Conservation (phyloP, 2,113 vertebrate genomes). For the Sula dactylatra region DNA sequence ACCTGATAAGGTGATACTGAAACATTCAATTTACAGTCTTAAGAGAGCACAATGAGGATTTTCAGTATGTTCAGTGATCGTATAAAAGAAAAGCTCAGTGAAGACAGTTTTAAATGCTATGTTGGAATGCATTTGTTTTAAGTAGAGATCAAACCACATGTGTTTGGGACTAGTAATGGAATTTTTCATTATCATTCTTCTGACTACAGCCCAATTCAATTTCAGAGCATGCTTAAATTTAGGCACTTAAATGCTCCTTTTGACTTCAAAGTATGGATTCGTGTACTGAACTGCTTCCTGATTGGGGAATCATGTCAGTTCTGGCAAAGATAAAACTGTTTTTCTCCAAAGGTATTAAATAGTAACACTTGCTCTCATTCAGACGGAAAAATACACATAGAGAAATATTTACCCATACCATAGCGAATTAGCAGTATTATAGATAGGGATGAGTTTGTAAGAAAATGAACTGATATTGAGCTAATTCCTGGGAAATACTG, state of each 20-base stretch:
- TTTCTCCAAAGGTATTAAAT: not conserved
- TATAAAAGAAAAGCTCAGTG: not conserved
- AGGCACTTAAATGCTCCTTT: not conserved
- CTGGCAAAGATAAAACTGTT: not conserved
- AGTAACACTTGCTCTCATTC: not conserved
- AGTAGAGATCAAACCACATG: constrained; percentile 5
- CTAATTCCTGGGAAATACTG: not conserved
- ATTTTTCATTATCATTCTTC: constrained; percentile 20
- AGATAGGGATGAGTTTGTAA: not conserved
- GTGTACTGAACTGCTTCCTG: not conserved
- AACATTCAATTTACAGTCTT: not conserved
- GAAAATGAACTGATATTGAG: not conserved
- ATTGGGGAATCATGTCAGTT: not conserved
- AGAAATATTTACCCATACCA: not conserved
- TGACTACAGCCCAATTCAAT: not conserved
- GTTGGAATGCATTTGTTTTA: not conserved
- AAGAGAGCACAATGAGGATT: not conserved
- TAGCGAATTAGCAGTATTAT: not conserved
- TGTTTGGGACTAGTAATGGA: not conserved
- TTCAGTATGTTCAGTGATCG: not conserved
- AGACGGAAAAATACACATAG: not conserved
- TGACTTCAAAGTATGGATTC: not conserved
- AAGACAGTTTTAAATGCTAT: not conserved
- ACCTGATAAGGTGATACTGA: not conserved
- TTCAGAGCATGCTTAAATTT: not conserved